phyloP scores from a whole-genome alignment of 2,797 vertebrate genomes.

The Schizopygopsis malacanthus region DNA sequence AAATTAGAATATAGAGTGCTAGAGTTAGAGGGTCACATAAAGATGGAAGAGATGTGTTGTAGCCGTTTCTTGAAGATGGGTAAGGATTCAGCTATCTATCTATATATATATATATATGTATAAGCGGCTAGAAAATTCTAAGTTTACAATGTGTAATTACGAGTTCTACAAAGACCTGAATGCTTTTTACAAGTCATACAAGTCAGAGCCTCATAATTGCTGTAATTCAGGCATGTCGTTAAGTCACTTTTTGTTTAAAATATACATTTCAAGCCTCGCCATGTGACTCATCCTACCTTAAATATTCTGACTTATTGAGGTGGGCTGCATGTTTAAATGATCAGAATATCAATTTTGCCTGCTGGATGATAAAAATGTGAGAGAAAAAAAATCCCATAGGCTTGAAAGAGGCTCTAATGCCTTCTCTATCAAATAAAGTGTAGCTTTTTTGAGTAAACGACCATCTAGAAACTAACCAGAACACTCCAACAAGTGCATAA shows the following conservation, averaged over 20 bases:
- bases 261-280: neutral
- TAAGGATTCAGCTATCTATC: too few species aligned
- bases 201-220: neutral
- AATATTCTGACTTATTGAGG: neutral
- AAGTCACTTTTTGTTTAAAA: neutral
- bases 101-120: too few species aligned
- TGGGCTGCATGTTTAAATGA: neutral
- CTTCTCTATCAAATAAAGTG: neutral
- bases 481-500: neutral
- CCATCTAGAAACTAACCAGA: neutral
- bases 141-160: neutral
- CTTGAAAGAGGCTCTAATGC: neutral
- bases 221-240: neutral
- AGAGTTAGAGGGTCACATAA: too few species aligned
- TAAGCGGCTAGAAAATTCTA: too few species aligned
- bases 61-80: too few species aligned
- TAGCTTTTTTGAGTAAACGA: neutral
- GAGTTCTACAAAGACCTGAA: neutral
- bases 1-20: too few species aligned
- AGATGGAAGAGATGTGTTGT: too few species aligned
- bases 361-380: neutral
- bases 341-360: neutral
- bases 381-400: too few species aligned
- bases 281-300: neutral
- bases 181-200: neutral